These are phyloP conservation scores for Channallabes apus DNA, from an alignment of 2,797 vertebrate species.

Conservation along the genomic window DNA sequence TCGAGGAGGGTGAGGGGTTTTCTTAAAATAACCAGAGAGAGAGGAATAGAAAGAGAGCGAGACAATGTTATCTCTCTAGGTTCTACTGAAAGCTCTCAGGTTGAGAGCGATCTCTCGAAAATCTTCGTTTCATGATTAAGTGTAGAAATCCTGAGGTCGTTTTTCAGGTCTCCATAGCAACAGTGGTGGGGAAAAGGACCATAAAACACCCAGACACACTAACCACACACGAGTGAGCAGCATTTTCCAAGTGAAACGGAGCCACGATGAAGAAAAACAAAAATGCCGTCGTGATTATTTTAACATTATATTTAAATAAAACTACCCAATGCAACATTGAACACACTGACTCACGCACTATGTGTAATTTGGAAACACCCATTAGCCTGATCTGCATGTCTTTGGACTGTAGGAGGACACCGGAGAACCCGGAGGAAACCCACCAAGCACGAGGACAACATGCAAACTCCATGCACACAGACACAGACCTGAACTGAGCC, in stretches of 20 bases:
- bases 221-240: not conserved
- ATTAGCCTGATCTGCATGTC: too few relatives aligned
- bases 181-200: not conserved
- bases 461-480: too few relatives aligned
- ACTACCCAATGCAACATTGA: too few relatives aligned
- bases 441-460: too few relatives aligned
- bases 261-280: too few relatives aligned
- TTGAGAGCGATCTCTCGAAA: not conserved
- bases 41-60: not conserved
- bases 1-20: slow-evolving; percentile 64
- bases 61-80: not conserved
- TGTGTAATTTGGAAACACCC: too few relatives aligned
- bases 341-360: too few relatives aligned
- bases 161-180: not conserved
- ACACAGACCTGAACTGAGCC: too few relatives aligned
- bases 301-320: too few relatives aligned
- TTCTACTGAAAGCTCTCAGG: not conserved
- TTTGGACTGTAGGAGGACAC: too few relatives aligned
- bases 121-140: not conserved
- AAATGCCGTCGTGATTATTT: too few relatives aligned
- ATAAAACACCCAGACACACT: not conserved
- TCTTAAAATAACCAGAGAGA: slow-evolving; percentile 64
- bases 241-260: not conserved
- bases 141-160: not conserved
- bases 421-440: too few relatives aligned